Evolutionary conservation across 1,140 invertebrate genomes (phyloP), one percentile per base, ranked within the genome.

Genomic region (Panulirus ornatus): DNA sequence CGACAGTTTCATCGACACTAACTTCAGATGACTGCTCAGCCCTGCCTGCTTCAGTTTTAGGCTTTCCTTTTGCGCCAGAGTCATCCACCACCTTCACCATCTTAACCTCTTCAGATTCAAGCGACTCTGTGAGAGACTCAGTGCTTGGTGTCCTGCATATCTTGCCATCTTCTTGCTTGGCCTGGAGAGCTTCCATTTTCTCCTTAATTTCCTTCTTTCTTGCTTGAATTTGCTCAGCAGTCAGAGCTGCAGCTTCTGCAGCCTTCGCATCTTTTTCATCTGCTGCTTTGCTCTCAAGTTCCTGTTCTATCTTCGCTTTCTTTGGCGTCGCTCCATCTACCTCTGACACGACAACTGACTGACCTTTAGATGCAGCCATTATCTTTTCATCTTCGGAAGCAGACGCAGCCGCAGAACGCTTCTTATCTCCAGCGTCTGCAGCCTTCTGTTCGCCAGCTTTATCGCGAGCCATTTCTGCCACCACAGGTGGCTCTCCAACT

Each of bases 361-460:
- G 73, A 54, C 81, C 76, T 30, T 54, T 78, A 75, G 16, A 42
- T 66, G 58, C 42, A 73, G 78, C 75, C 47, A 27, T 34, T n/a
- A 76, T 47, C 44, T 82, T 90, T 82, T 86, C 83, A 71, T 91
- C 75, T 88, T 84, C 91, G 38, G 66, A 44, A 71, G 76, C 89
- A 88, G 44, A 54, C 44, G 89, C 79, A 71, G 78, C 66, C 71
- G 73, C 83, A 71, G 82, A 70, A 1, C 79, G 42, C 40, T 89
- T 87, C 51, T 87, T 89, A 5, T 83, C 88, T 36, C 44, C 34
- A 2, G 78, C 30, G 19, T 81, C 78, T 5, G 11, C n/a, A 14
- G 30, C n/a, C n/a, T 85, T 76, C 38, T 76, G 34, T n/a, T 42
- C 36, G 58, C 2, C 47, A 30, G 19, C 44, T 34, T 79, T 81